Percentiles rank a stretch among this genome's conserved stretches.
Conservation (phyloP, 1,140 invertebrate species). For the Oreohelix idahoensis region DNA sequence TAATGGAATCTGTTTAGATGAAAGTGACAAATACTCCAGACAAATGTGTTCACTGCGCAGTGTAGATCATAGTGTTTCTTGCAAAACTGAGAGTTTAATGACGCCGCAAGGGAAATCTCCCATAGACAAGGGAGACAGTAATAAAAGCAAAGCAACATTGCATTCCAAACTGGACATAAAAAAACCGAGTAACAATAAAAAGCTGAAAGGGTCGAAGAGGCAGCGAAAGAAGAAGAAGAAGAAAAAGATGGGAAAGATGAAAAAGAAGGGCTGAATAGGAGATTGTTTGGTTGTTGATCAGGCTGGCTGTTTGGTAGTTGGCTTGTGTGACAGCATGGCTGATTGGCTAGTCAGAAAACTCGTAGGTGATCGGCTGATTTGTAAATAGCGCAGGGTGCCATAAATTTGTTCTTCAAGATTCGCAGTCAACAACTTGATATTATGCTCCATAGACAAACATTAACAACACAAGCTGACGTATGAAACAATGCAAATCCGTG, state of each 20-base stretch:
- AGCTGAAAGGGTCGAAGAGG: slow-evolving; percentile 4
- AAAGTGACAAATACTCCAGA: neutral
- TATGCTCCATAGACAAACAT: too few relatives aligned
- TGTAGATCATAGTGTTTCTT: neutral
- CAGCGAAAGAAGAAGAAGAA: neutral
- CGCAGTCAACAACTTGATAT: too few relatives aligned
- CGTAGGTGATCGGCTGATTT: neutral
- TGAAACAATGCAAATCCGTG: too few relatives aligned
- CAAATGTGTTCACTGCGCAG: neutral
- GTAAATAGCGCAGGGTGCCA: neutral
- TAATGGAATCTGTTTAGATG: neutral
- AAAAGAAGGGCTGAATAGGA: neutral
- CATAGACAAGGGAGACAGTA: neutral
- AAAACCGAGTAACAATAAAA: neutral
- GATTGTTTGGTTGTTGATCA: neutral
- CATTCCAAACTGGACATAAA: neutral
- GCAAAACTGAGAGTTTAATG: neutral
- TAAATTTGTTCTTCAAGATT: neutral
- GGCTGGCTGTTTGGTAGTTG: neutral
- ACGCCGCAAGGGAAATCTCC: neutral
- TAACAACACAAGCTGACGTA: too few relatives aligned
- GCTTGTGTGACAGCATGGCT: neutral
- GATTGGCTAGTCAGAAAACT: neutral
- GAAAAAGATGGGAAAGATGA: neutral
- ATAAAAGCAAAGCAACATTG: neutral